Evolutionary conservation across 1,140 invertebrate species (phyloP).

Genomic region (Musca domestica): DNA sequence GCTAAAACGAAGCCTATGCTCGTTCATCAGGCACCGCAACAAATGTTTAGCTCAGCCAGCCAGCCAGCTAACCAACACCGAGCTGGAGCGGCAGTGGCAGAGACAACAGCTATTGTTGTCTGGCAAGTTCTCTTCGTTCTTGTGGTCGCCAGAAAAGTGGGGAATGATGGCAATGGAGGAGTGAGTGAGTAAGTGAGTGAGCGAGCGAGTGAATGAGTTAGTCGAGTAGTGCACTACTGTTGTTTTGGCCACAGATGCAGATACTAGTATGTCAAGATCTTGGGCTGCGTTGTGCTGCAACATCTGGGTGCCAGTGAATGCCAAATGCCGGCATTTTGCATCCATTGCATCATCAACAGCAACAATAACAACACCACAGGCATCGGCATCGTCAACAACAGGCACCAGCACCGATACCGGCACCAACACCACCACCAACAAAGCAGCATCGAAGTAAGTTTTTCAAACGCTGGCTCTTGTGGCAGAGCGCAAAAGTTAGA

Average conservation of each 20-base stretch:
- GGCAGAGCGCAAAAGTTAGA: not conserved
- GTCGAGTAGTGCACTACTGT: not conserved
- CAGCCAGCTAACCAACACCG: too few species aligned
- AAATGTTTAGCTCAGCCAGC: too few species aligned
- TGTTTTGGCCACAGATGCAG: not conserved
- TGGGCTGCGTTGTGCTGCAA: not conserved
- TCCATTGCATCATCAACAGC: conserved; percentile 27
- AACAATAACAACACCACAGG: conserved; percentile 32
- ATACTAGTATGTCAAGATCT: conserved; percentile 6
- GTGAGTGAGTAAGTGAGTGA: not conserved
- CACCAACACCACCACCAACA: not conserved
- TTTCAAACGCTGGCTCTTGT: too few species aligned
- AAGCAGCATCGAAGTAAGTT: too few species aligned
- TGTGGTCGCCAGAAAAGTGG: not conserved
- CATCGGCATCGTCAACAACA: conserved; percentile 6
- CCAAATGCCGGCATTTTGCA: conserved; percentile 17
- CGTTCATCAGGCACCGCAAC: too few species aligned
- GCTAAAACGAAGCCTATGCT: too few species aligned
- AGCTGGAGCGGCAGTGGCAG: too few species aligned
- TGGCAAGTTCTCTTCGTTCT: conserved; percentile 14
- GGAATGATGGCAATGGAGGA: not conserved
- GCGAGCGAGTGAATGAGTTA: not conserved
- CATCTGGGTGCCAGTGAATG: conserved; percentile 7
- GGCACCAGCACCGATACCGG: not conserved
- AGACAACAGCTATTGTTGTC: not conserved